A percentile compares a stretch with the other conserved stretches of the same genome.
Evolutionary conservation across 2,888 invertebrate genomes (phyloP).

Genomic region (Amphipoea oculea): DNA sequence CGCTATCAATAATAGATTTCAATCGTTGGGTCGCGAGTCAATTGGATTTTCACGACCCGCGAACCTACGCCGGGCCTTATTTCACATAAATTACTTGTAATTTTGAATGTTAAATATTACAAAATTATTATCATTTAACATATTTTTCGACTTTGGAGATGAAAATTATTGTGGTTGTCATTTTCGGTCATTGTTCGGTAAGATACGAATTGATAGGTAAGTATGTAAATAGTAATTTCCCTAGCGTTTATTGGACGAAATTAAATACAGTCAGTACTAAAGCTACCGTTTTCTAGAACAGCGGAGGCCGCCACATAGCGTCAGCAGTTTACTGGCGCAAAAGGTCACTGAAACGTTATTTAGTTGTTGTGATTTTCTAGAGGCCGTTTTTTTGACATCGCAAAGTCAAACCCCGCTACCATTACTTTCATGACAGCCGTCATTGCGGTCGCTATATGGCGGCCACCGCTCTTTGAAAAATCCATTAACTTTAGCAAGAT

Average conservation of each 20-base stretch:
- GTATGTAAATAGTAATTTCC: background rate
- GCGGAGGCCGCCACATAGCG: background rate
- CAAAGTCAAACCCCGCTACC: background rate
- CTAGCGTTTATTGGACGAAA: background rate
- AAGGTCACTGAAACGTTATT: background rate
- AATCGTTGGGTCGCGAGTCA: constrained; percentile 73
- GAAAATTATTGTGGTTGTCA: background rate
- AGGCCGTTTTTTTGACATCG: background rate
- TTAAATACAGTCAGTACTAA: background rate
- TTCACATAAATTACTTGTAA: constrained; percentile 52
- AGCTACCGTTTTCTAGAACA: background rate
- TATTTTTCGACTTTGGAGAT: background rate
- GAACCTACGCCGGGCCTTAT: constrained; percentile 61
- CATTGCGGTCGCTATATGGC: no score
- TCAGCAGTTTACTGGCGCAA: background rate
- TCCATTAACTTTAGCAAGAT: no score
- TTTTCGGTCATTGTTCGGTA: background rate
- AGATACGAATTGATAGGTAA: background rate
- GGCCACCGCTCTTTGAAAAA: no score
- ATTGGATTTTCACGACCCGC: constrained; percentile 72
- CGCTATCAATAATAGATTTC: constrained; percentile 81
- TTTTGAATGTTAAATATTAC: constrained; percentile 39
- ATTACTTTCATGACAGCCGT: background rate
- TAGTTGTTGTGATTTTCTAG: background rate
- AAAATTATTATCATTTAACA: constrained; percentile 18